Evolutionary conservation across 2,888 invertebrate species (phyloP).

Genomic region (Rhingia rostrata): DNA sequence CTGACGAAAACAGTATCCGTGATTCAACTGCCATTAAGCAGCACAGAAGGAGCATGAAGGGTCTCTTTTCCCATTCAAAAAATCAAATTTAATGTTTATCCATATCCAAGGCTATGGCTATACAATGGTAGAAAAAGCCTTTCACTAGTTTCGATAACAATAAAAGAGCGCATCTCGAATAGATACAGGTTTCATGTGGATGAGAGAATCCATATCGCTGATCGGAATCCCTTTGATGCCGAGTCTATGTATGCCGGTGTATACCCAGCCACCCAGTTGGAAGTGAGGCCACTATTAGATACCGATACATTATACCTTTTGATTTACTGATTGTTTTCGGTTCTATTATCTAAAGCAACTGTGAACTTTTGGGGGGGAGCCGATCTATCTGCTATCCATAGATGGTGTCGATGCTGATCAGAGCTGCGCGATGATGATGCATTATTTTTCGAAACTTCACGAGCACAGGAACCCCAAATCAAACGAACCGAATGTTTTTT

Average conservation of each 20-base stretch:
- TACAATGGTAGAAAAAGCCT: conserved; percentile 56
- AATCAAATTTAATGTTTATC: conserved; percentile 27
- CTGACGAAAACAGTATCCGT: conserved; percentile 44
- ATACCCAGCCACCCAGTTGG: conserved; percentile 57
- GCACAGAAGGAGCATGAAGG: conserved; percentile 52
- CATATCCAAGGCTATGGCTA: conserved; percentile 17
- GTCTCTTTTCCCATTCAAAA: conserved; percentile 43
- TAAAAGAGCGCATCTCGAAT: conserved; percentile 47
- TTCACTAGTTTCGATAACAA: conserved; percentile 59
- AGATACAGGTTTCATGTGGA: conserved; percentile 60
- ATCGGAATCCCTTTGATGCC: conserved; percentile 70
- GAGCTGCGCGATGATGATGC: conserved; percentile 62
- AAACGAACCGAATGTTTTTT: conserved; percentile 49
- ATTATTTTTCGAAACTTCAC: conserved; percentile 45
- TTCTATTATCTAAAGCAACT: conserved; percentile 52
- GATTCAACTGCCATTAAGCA: conserved; percentile 69
- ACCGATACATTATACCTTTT: conserved; percentile 47
- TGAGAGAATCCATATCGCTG: conserved; percentile 51
- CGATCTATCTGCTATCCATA: conserved; percentile 51
- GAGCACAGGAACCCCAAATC: conserved; percentile 37
- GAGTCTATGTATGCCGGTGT: conserved; percentile 10
- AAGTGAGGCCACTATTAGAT: conserved; percentile 53
- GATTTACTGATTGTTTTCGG: conserved; percentile 65
- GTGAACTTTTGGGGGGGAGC: conserved; percentile 51
- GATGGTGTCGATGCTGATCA: conserved; percentile 42